Evolutionary conservation across 1,140 invertebrate species (phyloP).

Genomic region (Mercenaria mercenaria): DNA sequence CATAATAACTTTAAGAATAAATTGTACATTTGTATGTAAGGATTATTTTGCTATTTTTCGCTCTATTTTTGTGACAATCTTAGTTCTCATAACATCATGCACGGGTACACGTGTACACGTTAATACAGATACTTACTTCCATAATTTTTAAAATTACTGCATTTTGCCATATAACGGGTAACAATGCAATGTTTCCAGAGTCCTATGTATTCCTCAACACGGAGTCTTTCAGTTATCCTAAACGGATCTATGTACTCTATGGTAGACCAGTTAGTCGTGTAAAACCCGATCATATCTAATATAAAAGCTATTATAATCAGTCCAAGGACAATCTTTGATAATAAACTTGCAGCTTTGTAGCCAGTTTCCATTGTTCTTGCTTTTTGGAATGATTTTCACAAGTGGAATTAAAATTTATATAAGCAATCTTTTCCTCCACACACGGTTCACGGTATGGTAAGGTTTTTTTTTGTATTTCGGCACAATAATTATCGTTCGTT

Average conservation of each 20-base stretch:
- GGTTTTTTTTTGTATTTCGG: too few species aligned
- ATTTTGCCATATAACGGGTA: neutral
- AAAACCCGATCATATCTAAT: conserved; percentile 60
- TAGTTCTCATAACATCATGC: too few species aligned
- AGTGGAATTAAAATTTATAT: neutral
- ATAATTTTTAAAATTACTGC: neutral
- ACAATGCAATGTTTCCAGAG: conserved; percentile 32
- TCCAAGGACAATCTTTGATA: conserved; percentile 40
- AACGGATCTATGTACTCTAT: neutral
- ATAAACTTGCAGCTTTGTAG: conserved; percentile 30
- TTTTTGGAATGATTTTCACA: conserved; percentile 17
- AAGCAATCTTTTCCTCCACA: too few species aligned
- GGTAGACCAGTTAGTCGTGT: conserved; percentile 23
- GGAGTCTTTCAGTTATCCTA: neutral
- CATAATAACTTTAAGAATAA: too few species aligned
- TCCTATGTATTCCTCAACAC: conserved; percentile 10
- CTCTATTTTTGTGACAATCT: too few species aligned
- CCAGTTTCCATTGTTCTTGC: conserved; percentile 11
- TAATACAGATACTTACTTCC: conserved; percentile 30
- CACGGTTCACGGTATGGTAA: too few species aligned
- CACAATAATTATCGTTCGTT: too few species aligned
- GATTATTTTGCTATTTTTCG: too few species aligned
- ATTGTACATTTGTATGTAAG: too few species aligned
- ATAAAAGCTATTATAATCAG: conserved; percentile 30
- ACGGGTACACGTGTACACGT: too few species aligned